Conservation (phyloP, 2,113 vertebrate genomes). For the Pelecanoides urinatrix region DNA sequence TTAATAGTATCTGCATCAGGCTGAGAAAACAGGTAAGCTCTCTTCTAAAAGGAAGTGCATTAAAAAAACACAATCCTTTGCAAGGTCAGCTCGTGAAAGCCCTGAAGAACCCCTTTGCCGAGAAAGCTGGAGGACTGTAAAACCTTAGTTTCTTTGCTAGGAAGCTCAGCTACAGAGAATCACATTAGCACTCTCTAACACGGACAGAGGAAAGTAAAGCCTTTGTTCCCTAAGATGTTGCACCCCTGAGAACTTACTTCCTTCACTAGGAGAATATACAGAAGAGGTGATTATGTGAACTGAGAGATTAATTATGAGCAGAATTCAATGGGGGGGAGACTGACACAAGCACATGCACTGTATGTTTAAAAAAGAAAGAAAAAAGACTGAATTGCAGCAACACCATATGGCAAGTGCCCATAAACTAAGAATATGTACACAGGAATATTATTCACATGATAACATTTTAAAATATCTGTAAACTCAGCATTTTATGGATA, state of each 20-base stretch:
- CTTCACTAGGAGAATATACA: constrained; percentile 19
- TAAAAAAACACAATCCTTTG: constrained; percentile 64
- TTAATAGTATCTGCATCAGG: constrained; percentile 62
- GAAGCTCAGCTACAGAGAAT: constrained; percentile 56
- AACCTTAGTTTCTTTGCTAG: constrained; percentile 60
- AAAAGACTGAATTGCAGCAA: background rate
- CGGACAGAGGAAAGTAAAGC: constrained; percentile 13
- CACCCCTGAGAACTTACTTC: constrained; percentile 39
- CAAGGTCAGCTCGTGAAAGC: constrained; percentile 69
- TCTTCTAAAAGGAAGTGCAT: constrained; percentile 62
- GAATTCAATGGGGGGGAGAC: constrained; percentile 14
- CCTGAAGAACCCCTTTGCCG: constrained; percentile 45
- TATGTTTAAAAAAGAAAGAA: background rate
- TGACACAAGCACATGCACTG: background rate
- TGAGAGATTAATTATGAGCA: constrained; percentile 65
- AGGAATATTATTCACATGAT: constrained; percentile 31
- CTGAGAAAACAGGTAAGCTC: constrained; percentile 68
- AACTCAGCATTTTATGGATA: constrained; percentile 36
- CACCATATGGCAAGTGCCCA: constrained; percentile 31
- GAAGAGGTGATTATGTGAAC: constrained; percentile 17
- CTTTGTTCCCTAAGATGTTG: constrained; percentile 60
- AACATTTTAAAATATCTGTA: constrained; percentile 56
- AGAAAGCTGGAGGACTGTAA: constrained; percentile 63
- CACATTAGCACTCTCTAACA: constrained; percentile 39
- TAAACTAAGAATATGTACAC: constrained; percentile 6